Evolutionary conservation across 1,140 invertebrate species (phyloP).

Genomic region (Brachionus paranguensis): DNA sequence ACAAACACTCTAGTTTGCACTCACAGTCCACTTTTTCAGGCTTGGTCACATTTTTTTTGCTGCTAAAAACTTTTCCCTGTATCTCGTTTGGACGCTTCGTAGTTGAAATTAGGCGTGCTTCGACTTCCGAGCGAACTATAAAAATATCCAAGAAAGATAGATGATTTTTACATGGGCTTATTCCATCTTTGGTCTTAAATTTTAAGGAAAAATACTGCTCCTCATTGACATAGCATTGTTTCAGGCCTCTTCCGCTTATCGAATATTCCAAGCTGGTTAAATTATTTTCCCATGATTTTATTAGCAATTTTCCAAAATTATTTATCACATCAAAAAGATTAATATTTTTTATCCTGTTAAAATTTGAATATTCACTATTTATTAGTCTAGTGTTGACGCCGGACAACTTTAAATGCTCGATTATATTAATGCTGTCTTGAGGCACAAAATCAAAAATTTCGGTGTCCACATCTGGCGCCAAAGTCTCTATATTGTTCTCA

Average conservation of each 20-base stretch:
- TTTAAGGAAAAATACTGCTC: slow-evolving; percentile 41
- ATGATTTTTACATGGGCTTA: not conserved
- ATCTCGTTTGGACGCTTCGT: not conserved
- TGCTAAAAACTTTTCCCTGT: not conserved
- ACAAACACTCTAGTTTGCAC: slow-evolving; percentile 21
- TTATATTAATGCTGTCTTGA: slow-evolving; percentile 42
- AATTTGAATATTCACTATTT: slow-evolving; percentile 56
- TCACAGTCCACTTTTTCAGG: slow-evolving; percentile 10
- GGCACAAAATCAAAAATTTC: not conserved
- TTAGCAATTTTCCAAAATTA: slow-evolving; percentile 49
- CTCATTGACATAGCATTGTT: slow-evolving; percentile 48
- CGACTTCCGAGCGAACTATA: not conserved
- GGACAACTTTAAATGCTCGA: slow-evolving; percentile 55
- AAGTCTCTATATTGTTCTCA: slow-evolving; percentile 48
- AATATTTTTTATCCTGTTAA: slow-evolving; percentile 49
- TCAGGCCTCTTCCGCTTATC: slow-evolving; percentile 56
- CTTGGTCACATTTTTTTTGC: not conserved
- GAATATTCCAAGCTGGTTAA: slow-evolving; percentile 56
- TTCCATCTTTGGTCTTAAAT: not conserved
- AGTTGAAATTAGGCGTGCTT: not conserved
- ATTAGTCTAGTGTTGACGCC: slow-evolving; percentile 54
- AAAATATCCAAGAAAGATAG: not conserved
- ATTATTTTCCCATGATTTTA: slow-evolving; percentile 45
- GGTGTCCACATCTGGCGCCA: slow-evolving; percentile 41
- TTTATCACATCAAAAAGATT: slow-evolving; percentile 48